A percentile compares a stretch with the other conserved stretches of the same genome.
phyloP scores from a whole-genome alignment of 2,888 invertebrate species.

The Dolichomitus sp. region DNA sequence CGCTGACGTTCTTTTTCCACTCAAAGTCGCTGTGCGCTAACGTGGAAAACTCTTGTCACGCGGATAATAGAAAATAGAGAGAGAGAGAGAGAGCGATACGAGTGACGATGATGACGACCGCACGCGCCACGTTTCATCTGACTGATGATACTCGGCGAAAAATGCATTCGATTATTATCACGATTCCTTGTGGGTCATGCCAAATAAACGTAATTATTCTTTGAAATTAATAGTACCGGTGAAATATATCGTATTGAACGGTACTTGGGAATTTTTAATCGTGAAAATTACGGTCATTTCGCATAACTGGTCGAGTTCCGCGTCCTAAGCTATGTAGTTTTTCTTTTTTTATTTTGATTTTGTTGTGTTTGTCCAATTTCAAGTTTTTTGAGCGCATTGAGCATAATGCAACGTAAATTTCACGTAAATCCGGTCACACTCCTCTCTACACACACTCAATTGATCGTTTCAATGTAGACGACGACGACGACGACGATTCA shows the following conservation, averaged over 20 bases:
- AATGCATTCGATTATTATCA: background rate
- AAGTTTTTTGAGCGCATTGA: conserved; percentile 2
- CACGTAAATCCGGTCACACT: background rate
- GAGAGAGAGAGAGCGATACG: conserved; percentile 19
- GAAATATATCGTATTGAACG: background rate
- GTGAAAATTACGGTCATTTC: background rate
- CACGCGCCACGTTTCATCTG: background rate
- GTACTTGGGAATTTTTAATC: background rate
- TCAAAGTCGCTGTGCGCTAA: conserved; percentile 4
- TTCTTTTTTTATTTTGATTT: background rate
- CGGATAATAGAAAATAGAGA: conserved; percentile 7
- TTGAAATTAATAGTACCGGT: background rate
- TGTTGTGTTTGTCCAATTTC: background rate
- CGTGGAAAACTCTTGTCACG: conserved; percentile 27
- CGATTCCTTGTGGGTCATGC: background rate
- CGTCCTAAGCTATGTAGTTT: background rate
- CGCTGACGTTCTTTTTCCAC: background rate
- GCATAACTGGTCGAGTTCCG: background rate
- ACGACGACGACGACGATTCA: conserved; percentile 3
- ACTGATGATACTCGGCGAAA: conserved; percentile 5
- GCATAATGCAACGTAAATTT: conserved; percentile 3
- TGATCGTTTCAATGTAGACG: conserved; percentile 9
- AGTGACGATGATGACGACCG: background rate
- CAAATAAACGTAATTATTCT: background rate
- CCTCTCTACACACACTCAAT: background rate